Base-by-base conservation (phyloP, 1,140 invertebrate species). In the Glossosoma conforme region DNA sequence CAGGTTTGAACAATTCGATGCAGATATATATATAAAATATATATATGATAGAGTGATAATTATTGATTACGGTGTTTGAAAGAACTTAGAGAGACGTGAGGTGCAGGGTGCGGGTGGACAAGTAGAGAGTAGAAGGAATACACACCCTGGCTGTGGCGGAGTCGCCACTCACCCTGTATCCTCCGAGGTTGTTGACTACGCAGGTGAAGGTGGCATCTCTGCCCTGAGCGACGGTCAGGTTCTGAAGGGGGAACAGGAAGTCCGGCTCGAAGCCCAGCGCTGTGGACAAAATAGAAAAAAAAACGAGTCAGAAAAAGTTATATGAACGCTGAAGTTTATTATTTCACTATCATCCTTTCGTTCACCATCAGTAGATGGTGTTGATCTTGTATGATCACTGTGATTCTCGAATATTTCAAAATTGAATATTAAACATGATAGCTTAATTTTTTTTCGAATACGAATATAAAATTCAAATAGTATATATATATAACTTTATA, bases 101-200 rank as follows among this genome's bases (percentile, higher is more conserved):
- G 49, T 52, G 54, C 44, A 51, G 44, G 44, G 36, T 57, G 64
- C 65, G 68, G 69, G 66, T 67, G n/a, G n/a, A 58, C 64, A 66
- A 70, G 62, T 68, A 59, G 60, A 46, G 37, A 51, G 51, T 28
- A 45, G 55, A 67, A 75, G 70, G 69, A 75, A 82, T 84, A 84
- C 82, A 82, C 82, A 84, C 82, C 82, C 84, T 85, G 78, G 81
- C 80, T 66, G 79, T 81, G 76, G 82, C 78, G 77, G 83, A 80
- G 74, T 87, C 86, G 79, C 84, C 84, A 90, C 87, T 89, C 87
- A 92, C 89, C 87, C 87, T 86, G 80, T 91, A 87, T 82, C 87
- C 86, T 66, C 88, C 89, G 65, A 93, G 81, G 79, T 91, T 89
- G 76, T 88, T 89, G 60, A 93, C 89, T 63, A 91, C 85, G 65